Conservation (phyloP, 2,888 invertebrate genomes). For the Sialis fuliginosa region DNA sequence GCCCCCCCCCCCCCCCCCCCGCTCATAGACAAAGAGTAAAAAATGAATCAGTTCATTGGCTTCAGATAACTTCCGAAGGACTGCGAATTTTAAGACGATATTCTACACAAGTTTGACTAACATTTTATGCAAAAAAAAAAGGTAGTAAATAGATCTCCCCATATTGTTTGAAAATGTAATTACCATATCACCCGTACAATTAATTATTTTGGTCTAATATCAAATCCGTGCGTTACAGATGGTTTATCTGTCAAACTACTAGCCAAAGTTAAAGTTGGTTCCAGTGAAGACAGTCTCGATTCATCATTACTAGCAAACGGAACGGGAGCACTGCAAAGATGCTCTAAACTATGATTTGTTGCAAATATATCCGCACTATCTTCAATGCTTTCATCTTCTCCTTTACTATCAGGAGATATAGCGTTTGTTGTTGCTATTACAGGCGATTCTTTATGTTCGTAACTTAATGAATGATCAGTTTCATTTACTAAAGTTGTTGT, state of each 20-base stretch:
- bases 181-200: no score
- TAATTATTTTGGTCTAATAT: background rate
- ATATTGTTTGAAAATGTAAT: no score
- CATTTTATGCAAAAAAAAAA: no score
- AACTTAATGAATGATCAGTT: constrained; percentile 11
- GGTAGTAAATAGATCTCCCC: no score
- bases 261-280: constrained; percentile 2
- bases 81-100: no score
- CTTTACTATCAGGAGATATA: background rate
- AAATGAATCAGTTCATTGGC: no score
- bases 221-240: constrained; percentile 9
- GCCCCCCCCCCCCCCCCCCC: no score
- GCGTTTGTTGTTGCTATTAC: background rate
- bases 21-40: no score
- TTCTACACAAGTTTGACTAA: no score
- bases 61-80: no score
- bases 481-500: constrained; percentile 24
- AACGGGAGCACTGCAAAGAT: background rate
- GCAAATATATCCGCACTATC: constrained; percentile 4
- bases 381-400: background rate
- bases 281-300: background rate
- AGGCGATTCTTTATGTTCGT: background rate
- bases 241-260: constrained; percentile 6
- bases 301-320: background rate
- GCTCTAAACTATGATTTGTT: constrained; percentile 1